A percentile compares a stretch with the other conserved stretches of the same genome.
Conservation (phyloP, 2,113 vertebrate species). For the Gila orcuttii region DNA sequence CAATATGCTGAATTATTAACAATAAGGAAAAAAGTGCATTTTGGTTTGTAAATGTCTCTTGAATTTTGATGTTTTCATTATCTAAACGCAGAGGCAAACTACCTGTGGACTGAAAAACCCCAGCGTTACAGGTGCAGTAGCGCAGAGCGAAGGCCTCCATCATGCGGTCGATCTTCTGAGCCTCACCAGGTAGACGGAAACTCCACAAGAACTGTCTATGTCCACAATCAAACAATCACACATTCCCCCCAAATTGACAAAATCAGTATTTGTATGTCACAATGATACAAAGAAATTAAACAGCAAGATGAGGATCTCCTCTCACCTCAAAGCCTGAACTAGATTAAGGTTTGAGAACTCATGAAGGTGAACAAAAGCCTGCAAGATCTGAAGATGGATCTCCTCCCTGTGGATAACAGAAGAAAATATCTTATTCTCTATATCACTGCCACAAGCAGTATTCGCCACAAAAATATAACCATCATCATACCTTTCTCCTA, state of each 20-base stretch:
- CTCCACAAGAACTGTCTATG: slow-evolving; percentile 93
- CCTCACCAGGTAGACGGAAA: slow-evolving; percentile 93
- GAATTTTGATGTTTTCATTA: background rate
- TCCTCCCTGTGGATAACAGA: slow-evolving; percentile 76
- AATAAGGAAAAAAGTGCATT: background rate
- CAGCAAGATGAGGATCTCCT: background rate
- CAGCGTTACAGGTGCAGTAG: slow-evolving; percentile 89
- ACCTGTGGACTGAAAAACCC: slow-evolving; percentile 93
- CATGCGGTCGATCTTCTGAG: slow-evolving; percentile 97
- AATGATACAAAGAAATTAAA: background rate
- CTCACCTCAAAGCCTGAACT: slow-evolving; percentile 91
- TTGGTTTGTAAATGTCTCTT: background rate
- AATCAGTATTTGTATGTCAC: background rate
- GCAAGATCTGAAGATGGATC: slow-evolving; percentile 84
- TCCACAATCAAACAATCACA: background rate
- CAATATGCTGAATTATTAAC: background rate
- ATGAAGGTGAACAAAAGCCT: slow-evolving; percentile 89
- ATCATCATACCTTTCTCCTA: slow-evolving; percentile 84
- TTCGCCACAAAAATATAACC: background rate
- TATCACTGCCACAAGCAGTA: background rate
- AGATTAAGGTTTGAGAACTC: slow-evolving; percentile 92
- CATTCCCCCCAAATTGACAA: background rate
- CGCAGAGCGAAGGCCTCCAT: slow-evolving; percentile 93
- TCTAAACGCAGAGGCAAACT: slow-evolving; percentile 2
- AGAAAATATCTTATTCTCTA: background rate